A percentile compares a stretch with the other conserved stretches of the same genome.
phyloP scores from a whole-genome alignment of 2,888 invertebrate genomes.

The Eupeodes latifasciatus region DNA sequence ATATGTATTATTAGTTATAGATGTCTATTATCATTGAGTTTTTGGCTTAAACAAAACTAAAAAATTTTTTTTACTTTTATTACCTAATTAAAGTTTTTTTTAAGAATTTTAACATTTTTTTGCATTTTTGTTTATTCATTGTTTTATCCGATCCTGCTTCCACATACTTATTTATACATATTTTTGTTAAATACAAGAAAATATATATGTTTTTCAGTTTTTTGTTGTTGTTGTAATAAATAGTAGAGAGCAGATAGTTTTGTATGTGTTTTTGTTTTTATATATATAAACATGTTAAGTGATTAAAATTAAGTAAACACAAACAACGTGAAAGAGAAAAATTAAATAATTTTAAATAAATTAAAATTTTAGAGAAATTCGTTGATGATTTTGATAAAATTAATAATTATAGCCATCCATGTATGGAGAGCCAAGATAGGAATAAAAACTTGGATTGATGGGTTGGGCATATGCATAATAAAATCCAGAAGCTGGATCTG shows the following conservation, averaged over 20 bases:
- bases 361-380: neutral
- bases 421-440: slow-evolving; percentile 86
- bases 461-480: slow-evolving; percentile 88
- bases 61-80: slow-evolving; percentile 16
- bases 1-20: slow-evolving; percentile 18
- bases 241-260: slow-evolving; percentile 73
- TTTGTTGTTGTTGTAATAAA: slow-evolving; percentile 75
- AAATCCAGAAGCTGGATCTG: slow-evolving; percentile 90
- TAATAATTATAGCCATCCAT: slow-evolving; percentile 85
- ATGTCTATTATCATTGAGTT: slow-evolving; percentile 28
- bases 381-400: slow-evolving; percentile 48
- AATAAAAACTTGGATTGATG: slow-evolving; percentile 90
- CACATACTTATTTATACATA: slow-evolving; percentile 80
- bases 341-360: neutral
- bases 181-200: slow-evolving; percentile 68
- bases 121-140: slow-evolving; percentile 78
- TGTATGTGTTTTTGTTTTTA: slow-evolving; percentile 69
- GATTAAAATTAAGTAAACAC: neutral
- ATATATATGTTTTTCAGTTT: slow-evolving; percentile 61
- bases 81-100: slow-evolving; percentile 39
- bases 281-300: slow-evolving; percentile 16
- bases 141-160: slow-evolving; percentile 84
- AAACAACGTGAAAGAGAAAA: slow-evolving; percentile 32
- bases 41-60: slow-evolving; percentile 53
- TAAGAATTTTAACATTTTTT: slow-evolving; percentile 47